These are phyloP conservation scores for Sinhomidia bicolor DNA, from an alignment of 2,888 invertebrate genomes.

Conservation along the genomic window DNA sequence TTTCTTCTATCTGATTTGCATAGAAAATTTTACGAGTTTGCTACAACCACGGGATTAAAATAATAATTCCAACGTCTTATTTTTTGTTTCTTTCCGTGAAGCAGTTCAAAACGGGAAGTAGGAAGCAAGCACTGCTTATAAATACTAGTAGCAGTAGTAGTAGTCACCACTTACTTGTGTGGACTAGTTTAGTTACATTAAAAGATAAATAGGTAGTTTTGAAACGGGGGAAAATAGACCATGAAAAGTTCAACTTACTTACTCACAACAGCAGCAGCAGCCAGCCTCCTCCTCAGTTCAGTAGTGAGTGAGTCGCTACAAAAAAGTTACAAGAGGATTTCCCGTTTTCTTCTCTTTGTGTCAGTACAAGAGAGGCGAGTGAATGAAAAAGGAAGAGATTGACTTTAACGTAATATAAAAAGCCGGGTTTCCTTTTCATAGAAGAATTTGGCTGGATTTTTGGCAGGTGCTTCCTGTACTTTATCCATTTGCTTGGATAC, in stretches of 20 bases:
- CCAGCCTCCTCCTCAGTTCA: too few species aligned
- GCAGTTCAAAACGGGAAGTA: background rate
- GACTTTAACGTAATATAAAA: slow-evolving; percentile 47
- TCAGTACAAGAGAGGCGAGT: background rate
- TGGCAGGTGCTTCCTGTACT: slow-evolving; percentile 62
- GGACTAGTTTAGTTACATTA: background rate
- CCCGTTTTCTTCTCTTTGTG: slow-evolving; percentile 46
- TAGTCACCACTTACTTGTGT: too few species aligned
- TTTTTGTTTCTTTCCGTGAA: background rate
- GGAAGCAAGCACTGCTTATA: too few species aligned
- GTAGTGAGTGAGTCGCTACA: too few species aligned
- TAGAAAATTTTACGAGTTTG: background rate
- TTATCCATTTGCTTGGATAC: background rate
- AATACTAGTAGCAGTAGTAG: too few species aligned
- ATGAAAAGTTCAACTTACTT: background rate
- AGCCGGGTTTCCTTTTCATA: slow-evolving; percentile 25
- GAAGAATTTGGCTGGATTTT: slow-evolving; percentile 46
- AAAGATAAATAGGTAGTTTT: slow-evolving; percentile 20
- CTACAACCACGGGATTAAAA: too few species aligned
- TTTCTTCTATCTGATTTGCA: background rate
- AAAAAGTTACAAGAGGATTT: slow-evolving; percentile 62
- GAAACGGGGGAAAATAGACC: background rate
- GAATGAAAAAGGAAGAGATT: slow-evolving; percentile 33
- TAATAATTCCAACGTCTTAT: background rate
- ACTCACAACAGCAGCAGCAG: background rate